Evolutionary conservation across 2,797 vertebrate species (phyloP), one percentile per base, ranked within the genome.

Genomic region (Halcyon badia): DNA sequence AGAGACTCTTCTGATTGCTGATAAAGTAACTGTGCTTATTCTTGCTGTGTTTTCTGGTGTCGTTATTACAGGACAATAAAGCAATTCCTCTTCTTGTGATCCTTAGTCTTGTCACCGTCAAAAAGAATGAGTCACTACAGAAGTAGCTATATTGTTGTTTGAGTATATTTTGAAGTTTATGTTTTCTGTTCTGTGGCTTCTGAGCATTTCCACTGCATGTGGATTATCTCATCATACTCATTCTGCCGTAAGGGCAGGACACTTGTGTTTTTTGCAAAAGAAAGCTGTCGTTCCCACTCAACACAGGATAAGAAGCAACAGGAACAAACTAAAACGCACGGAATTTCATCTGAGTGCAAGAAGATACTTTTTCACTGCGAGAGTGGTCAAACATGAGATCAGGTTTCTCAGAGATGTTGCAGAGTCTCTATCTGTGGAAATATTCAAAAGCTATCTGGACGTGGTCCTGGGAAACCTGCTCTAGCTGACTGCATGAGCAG

Each of bases 101-200:
- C 39, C 18, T 68, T 75, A 52, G 20, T 65, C 33, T 83, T 84
- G 19, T 61, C 46, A 61, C 15, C 37, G 15, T 83, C 62, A 46
- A 87, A 93, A 65, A 66, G 31, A 89, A 49, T 14, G 10, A 87
- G 58, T 76, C 52, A 64, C 48, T 26, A 83, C 52, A 56, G 19
- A 87, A 65, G 17, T 51, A 62, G 11, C 14, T 9, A 0, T 80
- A 22, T 6, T 94, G 24, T 8, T 11, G 28, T 65, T 49, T 70
- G 6, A 87, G n/a, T 80, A 62, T 4, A 65, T 91, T 85, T 46
- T 39, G 15, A 73, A 58, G 30, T 73, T 80, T 1, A 0, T 60
- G 20, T 93, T 86, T 90, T 97, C 64, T 80, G 16, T 58, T 85
- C 35, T 73, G 35, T 68, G 69, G 30, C 28, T 86, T 93, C 52